A percentile compares a stretch with the other conserved stretches of the same genome.
These are phyloP conservation scores for Fistularia tabacaria DNA, from an alignment of 2,797 vertebrate species.

Conservation along the genomic window DNA sequence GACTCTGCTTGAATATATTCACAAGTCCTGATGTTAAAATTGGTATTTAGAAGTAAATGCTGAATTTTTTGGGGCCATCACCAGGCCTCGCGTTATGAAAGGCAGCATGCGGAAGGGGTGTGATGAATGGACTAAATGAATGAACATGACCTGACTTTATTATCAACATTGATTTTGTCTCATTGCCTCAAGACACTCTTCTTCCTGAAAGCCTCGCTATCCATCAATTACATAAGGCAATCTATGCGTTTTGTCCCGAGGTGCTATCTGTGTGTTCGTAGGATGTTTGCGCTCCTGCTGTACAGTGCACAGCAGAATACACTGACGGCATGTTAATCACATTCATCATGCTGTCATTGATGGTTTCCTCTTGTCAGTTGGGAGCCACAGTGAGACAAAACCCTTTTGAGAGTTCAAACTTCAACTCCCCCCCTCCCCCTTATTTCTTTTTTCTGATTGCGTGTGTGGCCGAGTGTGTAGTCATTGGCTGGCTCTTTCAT, in stretches of 20 bases:
- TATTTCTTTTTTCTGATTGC: constrained; percentile 1
- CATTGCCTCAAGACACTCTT: constrained; percentile 21
- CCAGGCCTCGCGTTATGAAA: not conserved
- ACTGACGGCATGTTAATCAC: constrained; percentile 47
- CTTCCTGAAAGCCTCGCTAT: constrained; percentile 19
- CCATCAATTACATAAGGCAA: constrained; percentile 49
- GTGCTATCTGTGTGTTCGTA: constrained; percentile 11
- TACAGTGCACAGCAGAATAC: constrained; percentile 28
- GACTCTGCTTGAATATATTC: too few species aligned
- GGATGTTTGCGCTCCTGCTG: not conserved
- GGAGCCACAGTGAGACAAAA: constrained; percentile 37
- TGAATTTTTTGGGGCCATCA: too few species aligned
- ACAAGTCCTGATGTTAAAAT: too few species aligned
- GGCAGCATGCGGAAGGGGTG: not conserved
- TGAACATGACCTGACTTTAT: constrained; percentile 13
- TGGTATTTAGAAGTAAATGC: too few species aligned
- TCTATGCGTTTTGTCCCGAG: constrained; percentile 17
- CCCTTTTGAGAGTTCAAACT: constrained; percentile 52
- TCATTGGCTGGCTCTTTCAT: constrained; percentile 1
- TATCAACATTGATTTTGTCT: constrained; percentile 38
- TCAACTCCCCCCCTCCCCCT: constrained; percentile 48
- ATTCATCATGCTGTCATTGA: constrained; percentile 22
- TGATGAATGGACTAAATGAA: constrained; percentile 11
- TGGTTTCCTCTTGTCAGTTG: constrained; percentile 42
- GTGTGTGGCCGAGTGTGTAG: constrained; percentile 10